A percentile compares a stretch with the other conserved stretches of the same genome.
Conservation (phyloP, 2,888 invertebrate species). For the Zaprionus obscuricornis region DNA sequence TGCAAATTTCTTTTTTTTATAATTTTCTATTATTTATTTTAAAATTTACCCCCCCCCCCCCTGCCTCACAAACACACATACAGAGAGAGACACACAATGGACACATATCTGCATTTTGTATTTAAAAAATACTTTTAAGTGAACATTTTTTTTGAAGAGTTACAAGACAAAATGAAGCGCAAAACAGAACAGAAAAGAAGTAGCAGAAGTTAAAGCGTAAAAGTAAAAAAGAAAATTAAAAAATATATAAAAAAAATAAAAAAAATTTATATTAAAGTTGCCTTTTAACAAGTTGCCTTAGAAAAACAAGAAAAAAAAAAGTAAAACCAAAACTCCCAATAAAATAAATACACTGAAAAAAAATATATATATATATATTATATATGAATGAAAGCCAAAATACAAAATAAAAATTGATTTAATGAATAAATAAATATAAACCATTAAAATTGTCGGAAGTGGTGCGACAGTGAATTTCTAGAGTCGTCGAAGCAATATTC, state of each 20-base stretch:
- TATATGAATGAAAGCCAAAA: constrained; percentile 15
- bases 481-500: too few species aligned
- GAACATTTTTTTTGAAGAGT: background rate
- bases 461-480: too few species aligned
- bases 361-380: constrained; percentile 1
- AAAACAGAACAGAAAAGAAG: background rate
- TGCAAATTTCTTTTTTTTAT: constrained; percentile 7
- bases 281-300: constrained; percentile 83
- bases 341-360: constrained; percentile 10
- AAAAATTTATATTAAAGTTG: constrained; percentile 76
- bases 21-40: background rate
- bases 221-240: constrained; percentile 20
- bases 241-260: constrained; percentile 32
- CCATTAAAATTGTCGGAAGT: too few species aligned
- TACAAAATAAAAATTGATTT: background rate
- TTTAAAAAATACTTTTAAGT: background rate
- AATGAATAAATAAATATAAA: background rate
- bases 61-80: constrained; percentile 9
- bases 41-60: too few species aligned
- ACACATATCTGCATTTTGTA: constrained; percentile 39
- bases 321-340: constrained; percentile 42
- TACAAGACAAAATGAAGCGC: background rate
- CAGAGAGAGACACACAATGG: constrained; percentile 3
- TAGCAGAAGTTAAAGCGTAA: constrained; percentile 4
- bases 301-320: constrained; percentile 42